Conservation (phyloP, 2,113 vertebrate genomes). For the Rhinolophus ferrumequinum region DNA sequence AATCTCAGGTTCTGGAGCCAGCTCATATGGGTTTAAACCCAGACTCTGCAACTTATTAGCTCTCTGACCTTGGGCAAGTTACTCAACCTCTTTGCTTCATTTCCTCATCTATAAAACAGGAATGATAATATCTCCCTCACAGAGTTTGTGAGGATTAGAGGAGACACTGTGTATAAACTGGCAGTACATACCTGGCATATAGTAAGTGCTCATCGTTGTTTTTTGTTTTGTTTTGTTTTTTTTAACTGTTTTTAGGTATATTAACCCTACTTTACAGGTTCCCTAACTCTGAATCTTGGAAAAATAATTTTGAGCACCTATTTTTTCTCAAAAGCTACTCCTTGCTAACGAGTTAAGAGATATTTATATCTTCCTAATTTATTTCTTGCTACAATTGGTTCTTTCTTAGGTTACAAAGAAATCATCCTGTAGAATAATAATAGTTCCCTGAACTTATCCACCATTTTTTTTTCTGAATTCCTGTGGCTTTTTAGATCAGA, state of each 20-base stretch:
- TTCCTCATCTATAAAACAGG: neutral
- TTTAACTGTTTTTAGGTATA: neutral
- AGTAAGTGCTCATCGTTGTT: neutral
- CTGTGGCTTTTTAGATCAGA: neutral
- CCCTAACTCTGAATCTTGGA: neutral
- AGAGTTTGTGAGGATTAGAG: neutral
- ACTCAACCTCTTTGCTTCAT: neutral
- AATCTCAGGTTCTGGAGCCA: neutral
- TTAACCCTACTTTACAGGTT: neutral
- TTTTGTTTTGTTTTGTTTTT: neutral
- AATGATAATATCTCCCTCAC: neutral
- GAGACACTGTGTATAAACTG: neutral
- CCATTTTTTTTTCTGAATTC: neutral
- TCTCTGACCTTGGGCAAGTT: neutral
- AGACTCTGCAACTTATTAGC: neutral
- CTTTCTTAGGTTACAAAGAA: conserved; percentile 9
- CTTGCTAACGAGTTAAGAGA: neutral
- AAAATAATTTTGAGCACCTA: neutral
- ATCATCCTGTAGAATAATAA: neutral
- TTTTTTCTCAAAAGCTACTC: conserved; percentile 32
- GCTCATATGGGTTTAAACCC: neutral
- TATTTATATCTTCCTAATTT: neutral
- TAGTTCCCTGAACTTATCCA: neutral
- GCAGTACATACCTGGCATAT: neutral
- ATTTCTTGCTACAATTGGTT: neutral